Conservation (phyloP, 2,888 invertebrate genomes). For the Drosophila vallismaia region DNA sequence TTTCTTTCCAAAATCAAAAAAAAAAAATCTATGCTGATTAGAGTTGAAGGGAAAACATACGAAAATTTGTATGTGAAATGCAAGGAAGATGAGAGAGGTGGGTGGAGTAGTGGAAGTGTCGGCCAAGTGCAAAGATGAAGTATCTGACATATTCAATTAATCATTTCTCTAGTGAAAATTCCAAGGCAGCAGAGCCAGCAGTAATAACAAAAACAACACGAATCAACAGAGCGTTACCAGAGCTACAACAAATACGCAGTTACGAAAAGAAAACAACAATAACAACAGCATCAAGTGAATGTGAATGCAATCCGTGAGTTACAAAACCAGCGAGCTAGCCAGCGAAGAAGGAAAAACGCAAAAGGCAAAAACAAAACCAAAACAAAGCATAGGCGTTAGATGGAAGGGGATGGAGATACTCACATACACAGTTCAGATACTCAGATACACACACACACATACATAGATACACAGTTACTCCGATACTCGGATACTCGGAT, state of each 20-base stretch:
- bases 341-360: constrained; percentile 40
- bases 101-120: constrained; percentile 6
- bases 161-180: constrained; percentile 71
- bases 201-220: constrained; percentile 33
- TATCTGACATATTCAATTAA: constrained; percentile 74
- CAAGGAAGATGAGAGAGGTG: neutral
- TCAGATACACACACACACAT: constrained; percentile 30
- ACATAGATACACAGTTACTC: too few species aligned
- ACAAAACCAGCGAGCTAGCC: constrained; percentile 57
- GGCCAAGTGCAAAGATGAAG: constrained; percentile 64
- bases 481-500: constrained; percentile 6
- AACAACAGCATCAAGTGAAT: constrained; percentile 39
- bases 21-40: constrained; percentile 16
- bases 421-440: constrained; percentile 29
- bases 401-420: constrained; percentile 51
- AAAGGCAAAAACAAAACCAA: constrained; percentile 72
- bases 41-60: constrained; percentile 10
- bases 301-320: constrained; percentile 64
- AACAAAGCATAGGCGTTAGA: constrained; percentile 71
- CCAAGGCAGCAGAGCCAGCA: constrained; percentile 42
- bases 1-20: constrained; percentile 12
- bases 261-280: constrained; percentile 56
- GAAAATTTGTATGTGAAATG: neutral
- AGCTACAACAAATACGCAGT: constrained; percentile 75
- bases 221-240: constrained; percentile 70